phyloP scores from a whole-genome alignment of 2,113 vertebrate genomes.

The Xenopus laevis region DNA sequence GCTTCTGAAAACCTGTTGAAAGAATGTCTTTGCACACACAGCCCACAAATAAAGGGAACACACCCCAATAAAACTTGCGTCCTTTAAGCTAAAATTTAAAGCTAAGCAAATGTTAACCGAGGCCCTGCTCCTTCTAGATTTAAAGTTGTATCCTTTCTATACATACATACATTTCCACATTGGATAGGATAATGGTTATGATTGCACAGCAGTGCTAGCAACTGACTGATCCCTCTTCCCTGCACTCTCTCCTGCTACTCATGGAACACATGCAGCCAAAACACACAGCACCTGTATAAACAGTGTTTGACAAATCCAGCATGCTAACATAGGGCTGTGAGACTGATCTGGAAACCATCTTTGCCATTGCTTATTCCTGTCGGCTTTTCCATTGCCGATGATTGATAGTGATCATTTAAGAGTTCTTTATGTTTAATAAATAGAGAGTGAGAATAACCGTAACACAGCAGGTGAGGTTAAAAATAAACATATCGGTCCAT shows the following conservation, averaged over 20 bases:
- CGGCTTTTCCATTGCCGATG: neutral
- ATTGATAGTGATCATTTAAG: slow-evolving; percentile 30
- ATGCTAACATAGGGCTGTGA: slow-evolving; percentile 18
- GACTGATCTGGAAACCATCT: neutral
- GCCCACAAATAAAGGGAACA: too few species aligned
- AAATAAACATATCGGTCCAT: too few species aligned
- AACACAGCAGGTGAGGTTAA: neutral
- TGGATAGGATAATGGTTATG: slow-evolving; percentile 35
- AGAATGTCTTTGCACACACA: too few species aligned
- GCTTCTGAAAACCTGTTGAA: too few species aligned
- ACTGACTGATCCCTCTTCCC: neutral
- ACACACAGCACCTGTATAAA: slow-evolving; percentile 34
- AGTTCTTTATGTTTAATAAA: neutral
- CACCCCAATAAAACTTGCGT: too few species aligned
- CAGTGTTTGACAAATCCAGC: slow-evolving; percentile 15
- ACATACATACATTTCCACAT: slow-evolving; percentile 20
- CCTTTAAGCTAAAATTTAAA: too few species aligned
- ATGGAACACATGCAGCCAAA: slow-evolving; percentile 20
- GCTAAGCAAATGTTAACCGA: neutral
- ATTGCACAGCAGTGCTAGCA: slow-evolving; percentile 8
- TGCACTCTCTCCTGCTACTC: slow-evolving; percentile 3
- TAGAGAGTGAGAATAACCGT: neutral
- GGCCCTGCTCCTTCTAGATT: neutral
- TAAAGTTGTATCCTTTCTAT: slow-evolving; percentile 11
- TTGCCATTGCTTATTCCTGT: neutral